A percentile compares a stretch with the other conserved stretches of the same genome.
phyloP scores from a whole-genome alignment of 2,113 vertebrate genomes.

The Anguilla japonica region DNA sequence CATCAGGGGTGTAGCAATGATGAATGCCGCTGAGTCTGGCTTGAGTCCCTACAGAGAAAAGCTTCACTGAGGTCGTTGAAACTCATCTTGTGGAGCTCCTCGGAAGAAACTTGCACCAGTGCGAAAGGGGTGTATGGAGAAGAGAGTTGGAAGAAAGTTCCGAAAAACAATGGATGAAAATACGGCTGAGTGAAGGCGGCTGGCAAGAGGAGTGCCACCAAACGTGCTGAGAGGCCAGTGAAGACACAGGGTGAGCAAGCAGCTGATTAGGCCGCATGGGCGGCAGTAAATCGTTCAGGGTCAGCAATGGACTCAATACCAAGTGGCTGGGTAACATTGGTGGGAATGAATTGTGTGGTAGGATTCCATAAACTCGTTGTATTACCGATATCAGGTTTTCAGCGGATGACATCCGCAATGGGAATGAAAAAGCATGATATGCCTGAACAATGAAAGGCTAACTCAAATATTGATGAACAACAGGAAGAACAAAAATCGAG shows the following conservation, averaged over 20 bases:
- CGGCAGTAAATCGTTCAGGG: slow-evolving; percentile 14
- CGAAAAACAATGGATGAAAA: slow-evolving; percentile 18
- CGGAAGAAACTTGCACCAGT: slow-evolving; percentile 34
- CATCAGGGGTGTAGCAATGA: slow-evolving; percentile 39
- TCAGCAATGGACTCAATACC: slow-evolving; percentile 31
- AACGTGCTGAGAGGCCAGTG: slow-evolving; percentile 2
- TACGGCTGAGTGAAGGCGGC: slow-evolving; percentile 14
- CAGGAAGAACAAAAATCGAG: too few species aligned
- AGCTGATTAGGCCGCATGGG: slow-evolving; percentile 13
- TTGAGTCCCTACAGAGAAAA: slow-evolving; percentile 9
- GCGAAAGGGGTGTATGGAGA: slow-evolving; percentile 30
- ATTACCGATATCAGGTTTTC: not conserved
- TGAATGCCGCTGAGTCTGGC: slow-evolving; percentile 37
- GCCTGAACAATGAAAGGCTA: too few species aligned
- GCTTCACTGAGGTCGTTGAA: slow-evolving; percentile 30
- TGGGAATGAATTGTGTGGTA: slow-evolving; percentile 40
- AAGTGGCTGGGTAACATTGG: slow-evolving; percentile 32
- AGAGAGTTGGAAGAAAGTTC: slow-evolving; percentile 21
- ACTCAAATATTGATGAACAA: too few species aligned
- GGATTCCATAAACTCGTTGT: too few species aligned
- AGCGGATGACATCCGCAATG: too few species aligned
- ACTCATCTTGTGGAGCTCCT: slow-evolving; percentile 40
- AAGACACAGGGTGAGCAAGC: not conserved
- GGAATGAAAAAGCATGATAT: too few species aligned
- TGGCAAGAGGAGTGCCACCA: slow-evolving; percentile 19